Evolutionary conservation across 2,888 invertebrate species (phyloP).

Genomic region (Agonopterix alstromeriana): DNA sequence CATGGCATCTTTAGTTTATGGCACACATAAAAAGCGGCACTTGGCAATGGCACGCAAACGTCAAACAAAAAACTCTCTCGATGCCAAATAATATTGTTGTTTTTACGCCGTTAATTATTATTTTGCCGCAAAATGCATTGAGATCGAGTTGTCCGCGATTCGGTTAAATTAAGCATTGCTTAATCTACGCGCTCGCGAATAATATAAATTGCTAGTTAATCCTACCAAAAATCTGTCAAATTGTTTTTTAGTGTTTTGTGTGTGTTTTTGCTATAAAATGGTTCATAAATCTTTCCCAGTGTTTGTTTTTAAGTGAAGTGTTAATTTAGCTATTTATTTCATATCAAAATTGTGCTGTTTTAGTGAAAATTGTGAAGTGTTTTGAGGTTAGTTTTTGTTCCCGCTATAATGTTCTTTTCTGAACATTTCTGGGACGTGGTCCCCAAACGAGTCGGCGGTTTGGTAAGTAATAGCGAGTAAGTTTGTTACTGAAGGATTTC

Average conservation of each 20-base stretch:
- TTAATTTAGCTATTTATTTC: conserved; percentile 5
- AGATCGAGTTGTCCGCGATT: conserved; percentile 52
- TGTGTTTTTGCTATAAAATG: conserved; percentile 26
- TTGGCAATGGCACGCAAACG: conserved; percentile 13
- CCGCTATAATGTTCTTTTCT: conserved; percentile 48
- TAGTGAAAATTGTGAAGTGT: conserved; percentile 28
- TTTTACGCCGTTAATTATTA: conserved; percentile 35
- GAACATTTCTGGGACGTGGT: conserved; percentile 23
- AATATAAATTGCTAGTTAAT: conserved; percentile 23
- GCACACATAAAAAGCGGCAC: too few species aligned
- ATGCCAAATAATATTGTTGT: conserved; percentile 56
- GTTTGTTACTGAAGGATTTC: conserved; percentile 48
- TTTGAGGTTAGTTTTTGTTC: conserved; percentile 70
- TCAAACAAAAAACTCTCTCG: conserved; percentile 58
- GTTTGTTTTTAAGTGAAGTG: conserved; percentile 10
- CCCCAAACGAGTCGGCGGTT: conserved; percentile 48
- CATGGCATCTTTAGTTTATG: too few species aligned
- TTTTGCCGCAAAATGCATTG: conserved; percentile 33
- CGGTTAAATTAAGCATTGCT: conserved; percentile 5
- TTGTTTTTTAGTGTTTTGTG: conserved; percentile 57
- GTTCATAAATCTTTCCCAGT: conserved; percentile 3
- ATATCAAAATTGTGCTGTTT: conserved; percentile 10
- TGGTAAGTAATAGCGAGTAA: conserved; percentile 70
- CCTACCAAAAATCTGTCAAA: conserved; percentile 50
- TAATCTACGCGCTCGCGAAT: not conserved